These are phyloP conservation scores for Theretra japonica DNA, from an alignment of 2,888 invertebrate genomes.

Conservation along the genomic window DNA sequence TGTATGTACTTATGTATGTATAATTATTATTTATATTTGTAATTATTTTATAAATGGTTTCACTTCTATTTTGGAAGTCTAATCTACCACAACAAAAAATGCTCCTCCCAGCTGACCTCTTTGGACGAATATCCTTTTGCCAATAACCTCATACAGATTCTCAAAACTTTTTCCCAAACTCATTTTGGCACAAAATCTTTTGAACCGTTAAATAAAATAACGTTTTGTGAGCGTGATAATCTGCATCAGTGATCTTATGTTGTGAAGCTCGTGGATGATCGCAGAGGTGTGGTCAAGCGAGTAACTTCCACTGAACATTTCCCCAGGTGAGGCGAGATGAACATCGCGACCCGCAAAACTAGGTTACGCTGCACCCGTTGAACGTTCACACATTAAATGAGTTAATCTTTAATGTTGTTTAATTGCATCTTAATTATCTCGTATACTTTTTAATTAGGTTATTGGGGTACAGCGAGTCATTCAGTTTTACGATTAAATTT, in stretches of 20 bases:
- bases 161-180: not conserved
- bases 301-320: slow-evolving; percentile 47
- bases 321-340: slow-evolving; percentile 48
- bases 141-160: no score
- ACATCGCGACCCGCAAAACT: slow-evolving; percentile 61
- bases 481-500: slow-evolving; percentile 1
- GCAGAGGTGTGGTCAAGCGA: slow-evolving; percentile 48
- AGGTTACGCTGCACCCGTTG: slow-evolving; percentile 52
- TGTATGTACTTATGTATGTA: no score
- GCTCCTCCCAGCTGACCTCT: no score
- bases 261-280: slow-evolving; percentile 32
- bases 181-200: not conserved
- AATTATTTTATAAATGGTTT: no score
- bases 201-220: slow-evolving; percentile 1
- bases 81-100: no score
- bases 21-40: no score
- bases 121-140: no score
- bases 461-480: not conserved
- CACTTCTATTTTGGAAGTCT: no score
- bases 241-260: slow-evolving; percentile 9
- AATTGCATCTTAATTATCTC: slow-evolving; percentile 16
- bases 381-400: slow-evolving; percentile 2
- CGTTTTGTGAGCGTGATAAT: not conserved
- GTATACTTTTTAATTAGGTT: slow-evolving; percentile 17
- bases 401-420: slow-evolving; percentile 6